Evolutionary conservation across 2,797 vertebrate species (phyloP).

Genomic region (Uromys caudimaculatus): DNA sequence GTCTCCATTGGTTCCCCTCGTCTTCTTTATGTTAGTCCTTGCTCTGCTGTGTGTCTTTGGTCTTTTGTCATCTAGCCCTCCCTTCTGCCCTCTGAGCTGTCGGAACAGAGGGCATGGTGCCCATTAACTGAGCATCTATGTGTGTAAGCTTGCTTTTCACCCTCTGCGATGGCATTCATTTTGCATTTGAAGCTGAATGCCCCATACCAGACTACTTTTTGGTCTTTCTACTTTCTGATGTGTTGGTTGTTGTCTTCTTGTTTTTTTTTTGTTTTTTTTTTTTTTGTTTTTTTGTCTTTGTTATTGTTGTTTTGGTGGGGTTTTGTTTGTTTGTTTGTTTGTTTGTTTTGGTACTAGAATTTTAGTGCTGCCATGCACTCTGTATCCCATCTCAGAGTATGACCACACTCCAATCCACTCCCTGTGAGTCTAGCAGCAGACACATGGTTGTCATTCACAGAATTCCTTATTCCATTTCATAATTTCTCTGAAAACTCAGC

Average conservation of each 20-base stretch:
- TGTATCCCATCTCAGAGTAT: background rate
- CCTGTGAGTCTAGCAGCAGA: background rate
- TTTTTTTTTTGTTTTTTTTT: background rate
- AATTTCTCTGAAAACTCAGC: background rate
- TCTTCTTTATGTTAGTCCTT: background rate
- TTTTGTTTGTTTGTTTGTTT: background rate
- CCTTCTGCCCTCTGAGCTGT: background rate
- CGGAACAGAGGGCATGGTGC: background rate
- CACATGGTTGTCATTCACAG: background rate
- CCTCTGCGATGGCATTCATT: background rate
- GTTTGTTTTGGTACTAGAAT: background rate
- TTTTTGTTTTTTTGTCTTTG: background rate
- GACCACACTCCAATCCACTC: background rate
- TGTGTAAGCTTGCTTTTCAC: background rate
- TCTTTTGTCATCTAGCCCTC: background rate
- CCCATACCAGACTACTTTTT: background rate
- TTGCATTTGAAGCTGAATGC: background rate
- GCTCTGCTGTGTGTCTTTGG: background rate
- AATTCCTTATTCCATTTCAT: background rate
- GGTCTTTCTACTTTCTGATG: background rate
- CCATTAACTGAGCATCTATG: background rate
- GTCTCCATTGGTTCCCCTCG: background rate
- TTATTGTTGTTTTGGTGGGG: background rate
- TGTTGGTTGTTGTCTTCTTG: background rate
- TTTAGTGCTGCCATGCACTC: background rate